These are phyloP conservation scores for Alosa alosa DNA, from an alignment of 2,113 vertebrate species.

Conservation along the genomic window DNA sequence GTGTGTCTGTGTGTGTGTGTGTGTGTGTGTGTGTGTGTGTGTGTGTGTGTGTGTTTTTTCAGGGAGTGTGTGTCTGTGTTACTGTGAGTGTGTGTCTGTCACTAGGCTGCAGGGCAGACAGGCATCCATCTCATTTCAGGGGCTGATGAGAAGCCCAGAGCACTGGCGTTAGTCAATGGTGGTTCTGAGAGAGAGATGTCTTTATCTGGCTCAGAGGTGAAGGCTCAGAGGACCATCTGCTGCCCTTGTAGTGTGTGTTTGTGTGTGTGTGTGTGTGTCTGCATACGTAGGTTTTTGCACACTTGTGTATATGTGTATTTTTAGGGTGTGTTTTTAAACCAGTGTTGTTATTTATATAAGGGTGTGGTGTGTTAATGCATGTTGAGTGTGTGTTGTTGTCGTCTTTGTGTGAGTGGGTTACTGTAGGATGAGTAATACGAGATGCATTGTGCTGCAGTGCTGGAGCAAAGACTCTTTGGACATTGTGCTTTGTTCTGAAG, in stretches of 20 bases:
- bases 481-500: background rate
- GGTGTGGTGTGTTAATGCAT: background rate
- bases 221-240: slow-evolving; percentile 61
- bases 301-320: background rate
- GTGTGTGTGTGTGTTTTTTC: slow-evolving; percentile 32
- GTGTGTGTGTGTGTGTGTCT: slow-evolving; percentile 13
- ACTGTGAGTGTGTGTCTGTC: slow-evolving; percentile 32
- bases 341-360: background rate
- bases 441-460: slow-evolving; percentile 39
- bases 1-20: slow-evolving; percentile 11
- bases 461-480: background rate
- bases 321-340: background rate
- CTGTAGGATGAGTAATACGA: slow-evolving; percentile 26
- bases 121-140: slow-evolving; percentile 58
- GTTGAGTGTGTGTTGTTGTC: background rate
- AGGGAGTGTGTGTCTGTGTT: slow-evolving; percentile 8
- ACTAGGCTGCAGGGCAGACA: slow-evolving; percentile 48
- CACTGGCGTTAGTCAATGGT: slow-evolving; percentile 38
- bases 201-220: slow-evolving; percentile 62
- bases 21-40: slow-evolving; percentile 19
- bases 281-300: background rate
- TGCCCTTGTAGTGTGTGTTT: background rate
- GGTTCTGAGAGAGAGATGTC: slow-evolving; percentile 49
- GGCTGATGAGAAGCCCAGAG: slow-evolving; percentile 52
- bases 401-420: background rate